Conservation (phyloP, 2,888 invertebrate genomes). For the Chrysina gloriosa region DNA sequence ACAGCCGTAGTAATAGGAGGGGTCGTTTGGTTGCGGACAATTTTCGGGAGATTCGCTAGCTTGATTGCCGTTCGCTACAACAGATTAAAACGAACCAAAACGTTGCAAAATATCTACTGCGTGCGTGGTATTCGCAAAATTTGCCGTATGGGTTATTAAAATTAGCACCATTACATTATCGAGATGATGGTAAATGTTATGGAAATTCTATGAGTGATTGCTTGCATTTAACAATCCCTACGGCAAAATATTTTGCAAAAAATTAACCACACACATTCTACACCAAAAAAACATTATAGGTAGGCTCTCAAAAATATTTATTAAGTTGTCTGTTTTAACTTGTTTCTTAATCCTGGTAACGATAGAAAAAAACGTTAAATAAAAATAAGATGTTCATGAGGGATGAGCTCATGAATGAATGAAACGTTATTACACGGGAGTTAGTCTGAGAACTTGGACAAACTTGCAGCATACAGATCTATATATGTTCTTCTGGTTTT, state of each 20-base stretch:
- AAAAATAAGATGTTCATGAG: conserved; percentile 33
- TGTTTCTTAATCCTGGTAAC: conserved; percentile 4
- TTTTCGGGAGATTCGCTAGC: conserved; percentile 58
- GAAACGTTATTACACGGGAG: conserved; percentile 38
- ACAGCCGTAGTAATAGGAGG: conserved; percentile 52
- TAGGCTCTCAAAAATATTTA: conserved; percentile 52
- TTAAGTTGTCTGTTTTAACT: conserved; percentile 33
- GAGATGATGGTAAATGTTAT: too few relatives aligned
- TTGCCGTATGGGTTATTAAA: conserved; percentile 12
- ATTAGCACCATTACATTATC: background rate
- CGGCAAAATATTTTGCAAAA: conserved; percentile 25
- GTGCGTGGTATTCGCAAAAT: conserved; percentile 21
- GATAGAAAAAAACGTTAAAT: conserved; percentile 3
- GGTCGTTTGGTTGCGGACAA: conserved; percentile 54
- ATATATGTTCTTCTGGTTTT: conserved; percentile 24
- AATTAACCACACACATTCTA: conserved; percentile 5
- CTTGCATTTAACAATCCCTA: conserved; percentile 8
- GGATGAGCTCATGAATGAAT: conserved; percentile 44
- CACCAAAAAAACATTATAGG: conserved; percentile 43
- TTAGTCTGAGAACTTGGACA: conserved; percentile 37
- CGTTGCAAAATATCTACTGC: conserved; percentile 27
- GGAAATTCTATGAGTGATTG: background rate
- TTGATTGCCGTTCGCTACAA: conserved; percentile 64
- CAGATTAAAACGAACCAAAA: conserved; percentile 48
- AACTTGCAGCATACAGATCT: conserved; percentile 40